Evolutionary conservation across 1,140 invertebrate species (phyloP).

Genomic region (Onthophagus taurus): DNA sequence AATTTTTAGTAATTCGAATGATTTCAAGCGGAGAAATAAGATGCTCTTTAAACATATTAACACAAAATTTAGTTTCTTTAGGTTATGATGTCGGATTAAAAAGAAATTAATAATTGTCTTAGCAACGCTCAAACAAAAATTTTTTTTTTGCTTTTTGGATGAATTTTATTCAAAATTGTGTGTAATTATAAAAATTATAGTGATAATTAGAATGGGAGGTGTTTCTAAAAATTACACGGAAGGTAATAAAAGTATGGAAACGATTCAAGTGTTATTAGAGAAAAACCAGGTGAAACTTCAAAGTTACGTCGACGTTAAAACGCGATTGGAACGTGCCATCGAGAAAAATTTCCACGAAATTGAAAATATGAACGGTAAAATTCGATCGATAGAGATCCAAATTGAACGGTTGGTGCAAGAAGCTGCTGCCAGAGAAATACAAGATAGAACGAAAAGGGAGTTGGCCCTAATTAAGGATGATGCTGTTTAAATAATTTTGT

Average conservation of each 20-base stretch:
- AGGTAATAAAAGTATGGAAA: not conserved
- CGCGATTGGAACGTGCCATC: not conserved
- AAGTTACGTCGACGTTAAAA: not conserved
- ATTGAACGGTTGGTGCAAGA: conserved; percentile 9
- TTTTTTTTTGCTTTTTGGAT: no score
- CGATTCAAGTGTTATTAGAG: not conserved
- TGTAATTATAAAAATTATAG: no score
- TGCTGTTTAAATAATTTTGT: no score
- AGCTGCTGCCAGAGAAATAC: conserved; percentile 4
- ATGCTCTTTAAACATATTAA: conserved; percentile 25
- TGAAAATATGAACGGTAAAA: conserved; percentile 1
- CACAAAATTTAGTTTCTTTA: conserved; percentile 26
- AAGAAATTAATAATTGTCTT: no score
- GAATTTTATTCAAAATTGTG: no score
- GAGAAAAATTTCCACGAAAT: conserved; percentile 2
- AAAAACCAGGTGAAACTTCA: not conserved
- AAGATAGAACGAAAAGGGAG: conserved; percentile 3
- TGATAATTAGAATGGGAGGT: no score
- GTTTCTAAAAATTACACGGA: no score
- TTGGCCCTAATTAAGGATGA: conserved; percentile 7
- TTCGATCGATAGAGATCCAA: not conserved
- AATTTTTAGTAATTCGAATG: conserved; percentile 31
- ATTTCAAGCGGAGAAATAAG: conserved; percentile 24
- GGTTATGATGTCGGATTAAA: conserved; percentile 34
- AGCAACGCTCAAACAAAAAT: no score